A percentile compares a stretch with the other conserved stretches of the same genome.
Conservation (phyloP, 2,797 vertebrate genomes). For the Bradypodion ventrale region DNA sequence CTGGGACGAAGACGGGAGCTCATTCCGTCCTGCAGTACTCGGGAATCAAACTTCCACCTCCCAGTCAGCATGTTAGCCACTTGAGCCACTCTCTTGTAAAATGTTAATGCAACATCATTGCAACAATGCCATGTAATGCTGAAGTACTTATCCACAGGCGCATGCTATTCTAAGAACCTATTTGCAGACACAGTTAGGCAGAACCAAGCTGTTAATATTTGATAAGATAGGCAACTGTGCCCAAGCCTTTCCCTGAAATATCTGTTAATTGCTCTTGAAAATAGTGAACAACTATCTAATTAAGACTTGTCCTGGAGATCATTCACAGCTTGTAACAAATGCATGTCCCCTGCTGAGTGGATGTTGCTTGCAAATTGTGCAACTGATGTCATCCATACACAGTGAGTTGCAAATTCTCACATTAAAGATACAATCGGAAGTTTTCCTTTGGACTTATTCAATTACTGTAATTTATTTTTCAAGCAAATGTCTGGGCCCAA, state of each 20-base stretch:
- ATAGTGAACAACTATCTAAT: neutral
- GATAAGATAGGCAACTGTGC: neutral
- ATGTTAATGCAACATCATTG: neutral
- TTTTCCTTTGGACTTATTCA: neutral
- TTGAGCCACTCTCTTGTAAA: too few species aligned
- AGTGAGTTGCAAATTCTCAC: neutral
- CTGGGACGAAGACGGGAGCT: too few species aligned
- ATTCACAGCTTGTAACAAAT: constrained; percentile 7
- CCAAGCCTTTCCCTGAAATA: neutral
- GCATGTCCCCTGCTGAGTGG: neutral
- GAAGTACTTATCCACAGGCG: neutral
- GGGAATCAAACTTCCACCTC: too few species aligned
- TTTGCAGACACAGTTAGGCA: neutral
- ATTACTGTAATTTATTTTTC: neutral
- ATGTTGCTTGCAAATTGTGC: neutral
- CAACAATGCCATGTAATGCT: neutral
- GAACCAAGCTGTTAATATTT: neutral
- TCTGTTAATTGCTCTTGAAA: neutral
- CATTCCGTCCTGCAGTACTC: too few species aligned
- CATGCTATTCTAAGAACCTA: neutral
- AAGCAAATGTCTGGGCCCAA: neutral
- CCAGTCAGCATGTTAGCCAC: too few species aligned
- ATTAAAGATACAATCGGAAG: neutral
- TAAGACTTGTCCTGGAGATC: neutral
- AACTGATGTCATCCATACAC: neutral